Evolutionary conservation across 2,797 vertebrate species (phyloP), one percentile per base, ranked within the genome.

Genomic region (Monodelphis domestica): DNA sequence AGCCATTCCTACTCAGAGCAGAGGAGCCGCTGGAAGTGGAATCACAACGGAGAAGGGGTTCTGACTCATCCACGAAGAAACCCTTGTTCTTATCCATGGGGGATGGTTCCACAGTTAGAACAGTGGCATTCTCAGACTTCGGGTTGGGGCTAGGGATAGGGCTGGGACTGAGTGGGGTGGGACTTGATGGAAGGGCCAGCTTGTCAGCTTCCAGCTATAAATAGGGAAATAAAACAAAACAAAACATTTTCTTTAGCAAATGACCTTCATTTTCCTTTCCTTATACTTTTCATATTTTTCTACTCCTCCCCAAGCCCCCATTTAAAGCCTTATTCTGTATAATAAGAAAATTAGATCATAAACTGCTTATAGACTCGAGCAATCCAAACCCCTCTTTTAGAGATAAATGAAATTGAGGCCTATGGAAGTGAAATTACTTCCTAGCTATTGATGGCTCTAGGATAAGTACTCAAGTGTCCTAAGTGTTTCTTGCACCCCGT

Each of bases 21-120:
- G 99, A 99, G 97, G 99, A 99, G 95, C 99, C 99, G 26, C 99
- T 99, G 97, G 99, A 99, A 53, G 99, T 99, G 94, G 99, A 99
- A 98, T 99, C 99, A 2, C 99, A 99, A 95, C 99, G 99, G 90
- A 99, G 99, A 93, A 99, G 99, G 0, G 99, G 99, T 97, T 99
- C 99, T 0, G 99, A 99, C 97, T 99, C 99, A 0, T 99, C 99
- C 0, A 99, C 98, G 38, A 99, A 99, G 98, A 99, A 99, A 95
- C 99, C 98, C 96, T 99, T 99, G 95, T 97, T 98, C 95, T 99
- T 99, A 93, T 99, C 99, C 0, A 99, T 98, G 0, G 99, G 99
- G 3, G 99, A 99, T 56, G 98, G 99, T 96, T 99, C 99, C 97
- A 99, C 98, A 0, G 98, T 98, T 45, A 98, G 95, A 88, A 98